Percentiles rank a stretch among this genome's conserved stretches.
Conservation (phyloP, 2,888 invertebrate species). For the Bhutanitis thaidina region DNA sequence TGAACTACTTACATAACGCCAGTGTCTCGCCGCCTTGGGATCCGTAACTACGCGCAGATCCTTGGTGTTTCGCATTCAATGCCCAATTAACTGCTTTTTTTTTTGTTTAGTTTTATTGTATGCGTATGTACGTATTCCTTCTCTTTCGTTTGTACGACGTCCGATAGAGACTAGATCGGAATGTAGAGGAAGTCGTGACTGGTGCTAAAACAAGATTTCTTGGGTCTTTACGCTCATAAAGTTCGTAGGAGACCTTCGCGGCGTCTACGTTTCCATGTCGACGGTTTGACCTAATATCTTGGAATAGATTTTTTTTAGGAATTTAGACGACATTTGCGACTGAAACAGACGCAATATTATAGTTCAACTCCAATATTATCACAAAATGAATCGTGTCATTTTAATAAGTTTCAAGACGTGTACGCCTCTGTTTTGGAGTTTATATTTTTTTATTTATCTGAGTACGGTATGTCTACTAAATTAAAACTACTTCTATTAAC, state of each 20-base stretch:
- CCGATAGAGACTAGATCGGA: not conserved
- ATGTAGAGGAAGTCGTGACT: not conserved
- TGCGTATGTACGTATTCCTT: not conserved
- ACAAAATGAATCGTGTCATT: no score
- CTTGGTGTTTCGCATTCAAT: conserved; percentile 4
- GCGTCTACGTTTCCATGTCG: conserved; percentile 10
- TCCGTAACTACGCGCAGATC: conserved; percentile 15
- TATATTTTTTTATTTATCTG: no score
- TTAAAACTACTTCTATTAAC: no score
- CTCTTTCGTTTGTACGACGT: not conserved
- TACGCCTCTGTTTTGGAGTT: no score
- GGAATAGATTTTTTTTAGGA: conserved; percentile 13
- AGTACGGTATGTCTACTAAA: no score
- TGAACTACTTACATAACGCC: conserved; percentile 68
- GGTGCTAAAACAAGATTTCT: not conserved
- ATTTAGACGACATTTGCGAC: not conserved
- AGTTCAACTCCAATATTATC: no score
- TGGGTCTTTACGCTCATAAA: not conserved
- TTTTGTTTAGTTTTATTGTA: not conserved
- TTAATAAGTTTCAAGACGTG: no score
- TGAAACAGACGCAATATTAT: no score
- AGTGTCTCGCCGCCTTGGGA: conserved; percentile 23
- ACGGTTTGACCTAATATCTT: conserved; percentile 11
- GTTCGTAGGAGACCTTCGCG: not conserved
- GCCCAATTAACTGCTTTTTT: not conserved